phyloP scores from a whole-genome alignment of 2,797 vertebrate genomes.

The Notoglanidium macrostoma region DNA sequence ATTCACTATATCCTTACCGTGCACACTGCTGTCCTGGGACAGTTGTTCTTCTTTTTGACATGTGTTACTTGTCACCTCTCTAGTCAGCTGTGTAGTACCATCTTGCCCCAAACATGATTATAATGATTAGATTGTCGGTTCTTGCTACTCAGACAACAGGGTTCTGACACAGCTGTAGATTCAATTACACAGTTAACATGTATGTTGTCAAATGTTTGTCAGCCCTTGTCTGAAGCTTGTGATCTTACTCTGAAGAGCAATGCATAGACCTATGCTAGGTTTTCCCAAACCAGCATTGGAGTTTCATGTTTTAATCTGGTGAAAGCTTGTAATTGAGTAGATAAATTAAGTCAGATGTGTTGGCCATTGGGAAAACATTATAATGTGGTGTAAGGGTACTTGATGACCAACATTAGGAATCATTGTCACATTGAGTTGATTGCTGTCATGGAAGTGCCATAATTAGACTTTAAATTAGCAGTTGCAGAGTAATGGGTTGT shows the following conservation, averaged over 20 bases:
- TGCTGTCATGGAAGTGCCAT: conserved; percentile 27
- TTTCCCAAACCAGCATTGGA: not conserved
- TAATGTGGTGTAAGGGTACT: not conserved
- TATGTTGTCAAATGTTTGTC: conserved; percentile 15
- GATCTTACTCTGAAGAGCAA: conserved; percentile 10
- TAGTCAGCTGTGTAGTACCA: conserved; percentile 38
- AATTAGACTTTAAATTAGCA: conserved; percentile 28
- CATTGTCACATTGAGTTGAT: conserved; percentile 13
- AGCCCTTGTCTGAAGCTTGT: conserved; percentile 17
- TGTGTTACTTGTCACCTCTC: conserved; percentile 46
- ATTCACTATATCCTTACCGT: not conserved
- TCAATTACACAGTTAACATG: conserved; percentile 35
- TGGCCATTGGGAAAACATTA: not conserved
- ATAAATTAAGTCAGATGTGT: conserved; percentile 10
- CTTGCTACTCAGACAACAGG: conserved; percentile 37
- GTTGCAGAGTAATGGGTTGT: not conserved
- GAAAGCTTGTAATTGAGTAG: not conserved
- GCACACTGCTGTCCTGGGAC: not conserved
- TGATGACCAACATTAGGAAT: conserved; percentile 18
- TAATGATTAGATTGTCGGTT: conserved; percentile 36
- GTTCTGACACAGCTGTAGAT: conserved; percentile 35
- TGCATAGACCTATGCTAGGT: not conserved
- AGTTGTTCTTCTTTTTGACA: conserved; percentile 25
- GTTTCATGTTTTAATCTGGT: not conserved
- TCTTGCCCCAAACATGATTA: conserved; percentile 37